phyloP scores from a whole-genome alignment of 2,113 vertebrate genomes.

The Calypte anna region DNA sequence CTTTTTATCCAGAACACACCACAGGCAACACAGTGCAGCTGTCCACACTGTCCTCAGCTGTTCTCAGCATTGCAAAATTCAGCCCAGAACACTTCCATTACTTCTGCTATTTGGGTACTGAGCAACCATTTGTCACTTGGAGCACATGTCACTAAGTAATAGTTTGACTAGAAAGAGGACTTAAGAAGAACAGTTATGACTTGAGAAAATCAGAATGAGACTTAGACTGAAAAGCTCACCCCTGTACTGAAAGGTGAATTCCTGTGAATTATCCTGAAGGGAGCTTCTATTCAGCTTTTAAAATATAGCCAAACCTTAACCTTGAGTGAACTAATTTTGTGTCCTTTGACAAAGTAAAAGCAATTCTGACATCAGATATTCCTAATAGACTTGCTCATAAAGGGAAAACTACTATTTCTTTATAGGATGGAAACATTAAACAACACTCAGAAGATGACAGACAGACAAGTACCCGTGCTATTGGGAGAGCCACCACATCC shows the following conservation, averaged over 20 bases:
- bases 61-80: neutral
- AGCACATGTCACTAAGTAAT: neutral
- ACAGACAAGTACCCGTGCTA: neutral
- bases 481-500: neutral
- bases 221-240: neutral
- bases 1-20: neutral
- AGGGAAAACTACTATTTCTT: neutral
- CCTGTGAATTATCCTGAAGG: neutral
- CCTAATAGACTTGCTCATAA: neutral
- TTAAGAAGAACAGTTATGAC: neutral
- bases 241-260: neutral
- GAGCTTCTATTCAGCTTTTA: neutral
- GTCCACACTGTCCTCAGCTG: neutral
- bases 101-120: rapidly evolving
- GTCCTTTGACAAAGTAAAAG: neutral
- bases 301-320: neutral
- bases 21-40: neutral
- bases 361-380: neutral
- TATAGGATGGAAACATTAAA: neutral
- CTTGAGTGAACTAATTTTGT: neutral
- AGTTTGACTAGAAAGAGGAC: neutral
- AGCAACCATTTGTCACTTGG: neutral
- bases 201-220: neutral
- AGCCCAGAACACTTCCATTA: neutral
- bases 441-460: neutral